Evolutionary conservation across 2,888 invertebrate species (phyloP), one percentile per base, ranked within the genome.

Genomic region (Sabatieria punctata): DNA sequence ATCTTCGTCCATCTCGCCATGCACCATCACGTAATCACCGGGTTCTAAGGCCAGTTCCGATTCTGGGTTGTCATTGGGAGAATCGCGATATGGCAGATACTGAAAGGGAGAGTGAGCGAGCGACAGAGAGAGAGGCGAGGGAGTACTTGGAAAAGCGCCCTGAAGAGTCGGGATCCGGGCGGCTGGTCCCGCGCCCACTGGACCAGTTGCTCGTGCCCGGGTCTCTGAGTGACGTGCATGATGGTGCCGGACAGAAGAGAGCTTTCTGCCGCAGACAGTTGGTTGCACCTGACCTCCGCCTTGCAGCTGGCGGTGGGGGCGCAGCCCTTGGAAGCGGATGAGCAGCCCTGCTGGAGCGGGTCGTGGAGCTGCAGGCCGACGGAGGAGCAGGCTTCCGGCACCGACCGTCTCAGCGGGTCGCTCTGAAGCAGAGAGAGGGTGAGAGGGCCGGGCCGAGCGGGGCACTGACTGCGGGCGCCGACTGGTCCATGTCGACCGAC

Each of bases 21-120:
- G 88, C 21, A 97, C 88, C 49, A 95, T 73, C 42, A 97, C 75
- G 68, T 93, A 95, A 70, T 97, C 95, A 15, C 95, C 95, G 46
- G 89, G 82, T 61, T 82, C 82, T 39, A 91, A 78, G 19, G 82
- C 78, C 54, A 97, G 71, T 67, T 97, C 95, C 43, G 86, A 83
- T 70, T 95, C 93, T 2, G 86, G 85, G 65, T 85, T 84, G 61
- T 89, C 88, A 64, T 79, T 80, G 3, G 79, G 79, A 13, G 79
- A 79, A 57, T 77, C 78, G 55, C 77, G 74, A 59, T 76, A 74
- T 0, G 77, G 77, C 61, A 81, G 77, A 60, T 77, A 77, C 37
- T 70, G 27, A 8, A 30, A 23, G 15, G 6, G 15, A 11, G 30
- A 30, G 30, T 8, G 15, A 8, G 8, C 8, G 8, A 11, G 30